Base-by-base conservation (phyloP, 2,888 invertebrate genomes). In the Acheta domesticus region DNA sequence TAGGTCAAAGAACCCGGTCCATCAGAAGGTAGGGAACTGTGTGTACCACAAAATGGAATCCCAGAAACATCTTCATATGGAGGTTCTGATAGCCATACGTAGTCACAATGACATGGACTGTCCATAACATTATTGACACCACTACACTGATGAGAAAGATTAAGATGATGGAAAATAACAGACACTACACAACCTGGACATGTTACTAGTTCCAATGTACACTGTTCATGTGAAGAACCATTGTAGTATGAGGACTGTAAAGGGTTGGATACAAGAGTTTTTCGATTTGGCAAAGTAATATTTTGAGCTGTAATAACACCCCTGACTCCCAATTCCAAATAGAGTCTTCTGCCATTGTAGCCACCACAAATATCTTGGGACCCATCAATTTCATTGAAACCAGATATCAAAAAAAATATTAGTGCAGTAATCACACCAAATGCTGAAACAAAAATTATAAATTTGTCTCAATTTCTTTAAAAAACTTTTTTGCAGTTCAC, bases 171-270 rank as follows among this genome's bases (percentile, higher is more conserved):
- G 83, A 91, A 89, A 76, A 87, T 88, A 75, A 90, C 85, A 73
- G 87, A 86, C 80, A 91, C 89, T 78, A 92, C 89, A 84, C 93
- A 93, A 21, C 92, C 91, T 1, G 93, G 91, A 84, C 93, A 93
- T 3, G 93, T 92, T 75, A 92, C 90, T 82, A 93, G 87, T 85
- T 93, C 92, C 79, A 92, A 86, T 82, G 89, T 90, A 84, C 92
- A 92, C 83, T 90, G 89, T 81, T 89, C 88, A n/a, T 86, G 78
- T 85, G 82, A 81, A 49, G 49, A 75, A 23, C 77, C 74, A 21
- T 76, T 80, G 48, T 50, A 74, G n/a, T 78, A 78, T n/a, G 36
- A 36, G 36, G 21, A 12, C 36, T 21, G 19, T 19, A 20, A 48
- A 5, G 48, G 20, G 14, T 23, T 20, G 50, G 48, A 36, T 79